phyloP scores from a whole-genome alignment of 2,888 invertebrate species.

The Dryobotodes eremita region DNA sequence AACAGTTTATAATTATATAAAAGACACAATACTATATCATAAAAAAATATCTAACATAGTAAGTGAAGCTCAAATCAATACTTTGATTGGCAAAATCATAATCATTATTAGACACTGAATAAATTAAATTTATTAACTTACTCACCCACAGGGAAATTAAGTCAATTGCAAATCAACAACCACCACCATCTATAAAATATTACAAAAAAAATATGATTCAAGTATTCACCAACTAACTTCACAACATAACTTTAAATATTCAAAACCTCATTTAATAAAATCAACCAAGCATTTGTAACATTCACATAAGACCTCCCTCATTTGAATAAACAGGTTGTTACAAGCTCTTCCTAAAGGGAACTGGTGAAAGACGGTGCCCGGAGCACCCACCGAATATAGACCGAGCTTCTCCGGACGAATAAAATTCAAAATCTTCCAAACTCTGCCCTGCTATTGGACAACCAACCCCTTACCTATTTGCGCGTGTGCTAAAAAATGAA shows the following conservation, averaged over 20 bases:
- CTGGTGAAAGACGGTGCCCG: constrained; percentile 75
- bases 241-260: constrained; percentile 27
- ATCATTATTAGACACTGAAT: not conserved
- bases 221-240: constrained; percentile 25
- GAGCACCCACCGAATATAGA: constrained; percentile 74
- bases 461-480: constrained; percentile 84
- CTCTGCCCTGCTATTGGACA: constrained; percentile 85
- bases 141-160: constrained; percentile 21
- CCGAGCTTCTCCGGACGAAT: constrained; percentile 78
- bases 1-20: not conserved
- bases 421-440: constrained; percentile 83
- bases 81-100: too few species aligned
- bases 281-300: constrained; percentile 6
- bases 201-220: not conserved
- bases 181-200: constrained; percentile 11
- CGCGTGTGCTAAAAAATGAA: constrained; percentile 90
- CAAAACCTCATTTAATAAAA: not conserved
- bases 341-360: constrained; percentile 75
- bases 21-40: not conserved
- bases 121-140: not conserved
- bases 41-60: not conserved
- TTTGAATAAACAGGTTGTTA: constrained; percentile 77
- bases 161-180: not conserved
- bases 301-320: constrained; percentile 33
- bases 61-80: not conserved